A percentile compares a stretch with the other conserved stretches of the same genome.
phyloP scores from a whole-genome alignment of 2,113 vertebrate species.

The Crotalus horridus region DNA sequence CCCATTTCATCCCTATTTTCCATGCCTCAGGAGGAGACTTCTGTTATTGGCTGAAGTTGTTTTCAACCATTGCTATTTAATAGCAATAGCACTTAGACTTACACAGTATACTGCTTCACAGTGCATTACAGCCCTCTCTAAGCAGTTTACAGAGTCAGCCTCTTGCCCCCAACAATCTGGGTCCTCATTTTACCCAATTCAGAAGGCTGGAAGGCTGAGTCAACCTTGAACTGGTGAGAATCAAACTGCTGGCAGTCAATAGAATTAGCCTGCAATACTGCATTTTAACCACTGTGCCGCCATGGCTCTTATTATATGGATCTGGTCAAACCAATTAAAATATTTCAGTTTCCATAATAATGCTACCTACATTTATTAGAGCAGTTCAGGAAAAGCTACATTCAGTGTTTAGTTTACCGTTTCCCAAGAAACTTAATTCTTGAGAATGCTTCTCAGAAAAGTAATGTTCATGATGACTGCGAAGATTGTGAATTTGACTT shows the following conservation, averaged over 20 bases:
- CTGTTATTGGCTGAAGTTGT: not conserved
- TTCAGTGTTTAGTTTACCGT: not conserved
- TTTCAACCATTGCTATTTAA: not conserved
- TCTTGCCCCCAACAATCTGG: too few species aligned
- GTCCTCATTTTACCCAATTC: too few species aligned
- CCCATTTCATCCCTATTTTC: not conserved
- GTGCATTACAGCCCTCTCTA: too few species aligned
- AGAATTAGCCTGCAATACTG: not conserved
- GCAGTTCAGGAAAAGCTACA: not conserved
- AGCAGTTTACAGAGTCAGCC: too few species aligned
- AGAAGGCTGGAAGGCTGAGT: too few species aligned
- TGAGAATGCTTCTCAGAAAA: not conserved
- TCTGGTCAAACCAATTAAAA: not conserved
- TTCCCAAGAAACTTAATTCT: not conserved
- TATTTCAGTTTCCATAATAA: not conserved
- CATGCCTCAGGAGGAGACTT: not conserved
- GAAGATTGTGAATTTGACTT: not conserved
- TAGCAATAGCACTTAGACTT: too few species aligned
- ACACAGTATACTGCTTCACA: too few species aligned
- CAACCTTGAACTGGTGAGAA: too few species aligned
- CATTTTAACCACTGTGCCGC: not conserved
- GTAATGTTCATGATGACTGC: not conserved
- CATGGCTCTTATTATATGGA: not conserved
- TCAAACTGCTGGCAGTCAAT: not conserved
- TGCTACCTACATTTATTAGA: not conserved